Conservation (phyloP, 2,888 invertebrate genomes). For the Lasius platythorax region DNA sequence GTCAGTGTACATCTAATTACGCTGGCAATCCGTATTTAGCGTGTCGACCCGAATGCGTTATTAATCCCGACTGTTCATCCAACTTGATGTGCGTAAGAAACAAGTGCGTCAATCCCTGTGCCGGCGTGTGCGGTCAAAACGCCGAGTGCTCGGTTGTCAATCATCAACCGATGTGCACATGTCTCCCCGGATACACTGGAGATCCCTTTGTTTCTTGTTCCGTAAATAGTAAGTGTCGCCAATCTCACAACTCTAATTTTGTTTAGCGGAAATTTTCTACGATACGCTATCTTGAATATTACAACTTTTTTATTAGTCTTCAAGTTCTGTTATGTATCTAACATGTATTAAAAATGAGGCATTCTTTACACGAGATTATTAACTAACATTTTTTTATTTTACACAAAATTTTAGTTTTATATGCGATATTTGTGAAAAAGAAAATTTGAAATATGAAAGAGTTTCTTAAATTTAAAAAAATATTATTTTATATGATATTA, state of each 20-base stretch:
- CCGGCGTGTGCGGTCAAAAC: conserved; percentile 91
- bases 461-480: not conserved
- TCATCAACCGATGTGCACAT: conserved; percentile 88
- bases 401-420: not conserved
- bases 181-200: conserved; percentile 84
- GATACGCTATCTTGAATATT: not conserved
- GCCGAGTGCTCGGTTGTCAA: conserved; percentile 92
- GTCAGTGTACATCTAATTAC: conserved; percentile 84
- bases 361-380: not conserved
- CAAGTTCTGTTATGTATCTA: not conserved
- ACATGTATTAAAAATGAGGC: not conserved
- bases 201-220: conserved; percentile 81
- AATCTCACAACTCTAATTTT: not conserved
- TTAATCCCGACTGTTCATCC: conserved; percentile 92
- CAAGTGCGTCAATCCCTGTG: conserved; percentile 94
- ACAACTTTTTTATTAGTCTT: not conserved
- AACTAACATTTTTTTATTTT: not conserved
- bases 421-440: not conserved
- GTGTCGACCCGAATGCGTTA: conserved; percentile 89
- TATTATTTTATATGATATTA: not conserved
- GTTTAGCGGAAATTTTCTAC: not conserved
- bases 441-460: not conserved
- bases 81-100: conserved; percentile 92
- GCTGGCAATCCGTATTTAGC: conserved; percentile 86
- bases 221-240: conserved; percentile 69